Evolutionary conservation across 2,797 vertebrate species (phyloP), one percentile per base, ranked within the genome.

Genomic region (Notolepis coatsorum): DNA sequence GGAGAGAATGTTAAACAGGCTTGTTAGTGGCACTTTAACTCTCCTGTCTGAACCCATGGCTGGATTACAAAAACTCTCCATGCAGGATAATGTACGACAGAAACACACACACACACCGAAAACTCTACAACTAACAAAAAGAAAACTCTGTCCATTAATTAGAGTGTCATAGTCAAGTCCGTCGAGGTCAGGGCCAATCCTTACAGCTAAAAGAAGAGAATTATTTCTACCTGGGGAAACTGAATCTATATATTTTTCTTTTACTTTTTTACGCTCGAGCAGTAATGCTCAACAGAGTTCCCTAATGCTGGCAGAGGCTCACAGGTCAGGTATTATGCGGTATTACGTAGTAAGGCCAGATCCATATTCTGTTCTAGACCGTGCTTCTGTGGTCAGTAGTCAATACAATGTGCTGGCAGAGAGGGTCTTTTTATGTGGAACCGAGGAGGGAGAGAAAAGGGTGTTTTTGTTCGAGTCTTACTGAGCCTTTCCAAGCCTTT

Each of bases 11-110:
- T 92, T 93, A 93, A 93, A 92, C 89, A 92, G 89, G 91, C 81
- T 90, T 92, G 90, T 92, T 93, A 93, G 89, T 84, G 86, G 90
- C 91, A 93, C 91, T 91, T 93, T 91, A 92, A 90, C 88, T 90
- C 91, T 93, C 84, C 74, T 87, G 73, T 73, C 75, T 76, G 88
- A 91, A 91, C 89, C 88, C 84, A 84, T 66, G 84, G 85, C 78
- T 84, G 88, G 87, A 89, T 91, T 90, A 89, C 85, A 81, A 84
- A n/a, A 91, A 90, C 89, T 87, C 84, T 81, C 87, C 85, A 90
- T 88, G 88, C 79, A 55, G 81, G 75, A 85, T 88, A 83, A 91
- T 90, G 82, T 79, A 84, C 74, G 38, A 70, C 80, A 69, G 59
- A 65, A 76, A 67, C 81, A 72, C 67, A 75, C 67, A 53, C 61